Conservation (phyloP, 2,113 vertebrate species). For the Clarias magur region DNA sequence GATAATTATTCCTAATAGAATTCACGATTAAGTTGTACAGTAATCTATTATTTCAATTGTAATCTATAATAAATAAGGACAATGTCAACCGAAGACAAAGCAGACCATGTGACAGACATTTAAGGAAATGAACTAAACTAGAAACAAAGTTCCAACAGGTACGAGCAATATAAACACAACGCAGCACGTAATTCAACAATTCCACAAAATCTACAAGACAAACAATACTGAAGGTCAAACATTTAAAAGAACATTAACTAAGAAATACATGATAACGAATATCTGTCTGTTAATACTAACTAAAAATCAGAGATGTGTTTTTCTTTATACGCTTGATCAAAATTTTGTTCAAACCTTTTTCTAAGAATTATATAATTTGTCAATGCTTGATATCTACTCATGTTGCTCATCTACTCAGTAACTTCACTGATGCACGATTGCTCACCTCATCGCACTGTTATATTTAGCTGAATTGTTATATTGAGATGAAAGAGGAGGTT, state of each 20-base stretch:
- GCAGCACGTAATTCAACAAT: no score
- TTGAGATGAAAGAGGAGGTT: conserved; percentile 16
- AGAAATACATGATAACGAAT: neutral
- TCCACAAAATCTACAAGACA: neutral
- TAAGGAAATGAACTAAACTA: neutral
- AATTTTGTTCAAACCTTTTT: neutral
- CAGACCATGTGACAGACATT: neutral
- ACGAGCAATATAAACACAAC: neutral
- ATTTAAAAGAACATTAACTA: neutral
- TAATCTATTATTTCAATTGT: neutral
- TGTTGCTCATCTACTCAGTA: conserved; percentile 10
- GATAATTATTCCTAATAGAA: neutral
- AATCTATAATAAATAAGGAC: neutral
- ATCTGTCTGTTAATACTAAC: neutral
- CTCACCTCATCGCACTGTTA: neutral
- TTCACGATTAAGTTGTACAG: neutral
- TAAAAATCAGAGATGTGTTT: neutral
- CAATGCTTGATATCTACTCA: neutral
- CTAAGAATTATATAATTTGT: neutral
- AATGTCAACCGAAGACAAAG: no score
- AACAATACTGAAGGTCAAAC: neutral
- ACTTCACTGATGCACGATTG: neutral
- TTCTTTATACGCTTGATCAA: neutral
- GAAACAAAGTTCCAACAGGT: neutral
- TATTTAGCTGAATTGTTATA: conserved; percentile 8